A percentile compares a stretch with the other conserved stretches of the same genome.
phyloP scores from a whole-genome alignment of 2,797 vertebrate species.

The Tympanoctomys barrerae region DNA sequence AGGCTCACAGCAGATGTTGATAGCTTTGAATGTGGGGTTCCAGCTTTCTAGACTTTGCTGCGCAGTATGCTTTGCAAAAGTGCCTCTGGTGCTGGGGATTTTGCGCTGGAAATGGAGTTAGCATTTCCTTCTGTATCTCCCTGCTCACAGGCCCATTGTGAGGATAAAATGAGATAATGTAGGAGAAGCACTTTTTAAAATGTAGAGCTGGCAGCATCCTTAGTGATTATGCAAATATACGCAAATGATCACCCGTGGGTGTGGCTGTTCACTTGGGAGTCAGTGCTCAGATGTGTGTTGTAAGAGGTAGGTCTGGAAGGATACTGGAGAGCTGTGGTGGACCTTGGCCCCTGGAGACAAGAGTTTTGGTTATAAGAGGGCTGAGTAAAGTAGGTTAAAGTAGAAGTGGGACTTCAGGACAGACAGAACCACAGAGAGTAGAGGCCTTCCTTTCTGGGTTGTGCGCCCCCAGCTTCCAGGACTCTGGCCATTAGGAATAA shows the following conservation, averaged over 20 bases:
- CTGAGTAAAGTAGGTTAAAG: not conserved
- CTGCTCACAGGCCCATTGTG: conserved; percentile 59
- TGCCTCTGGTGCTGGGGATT: not conserved
- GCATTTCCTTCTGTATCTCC: not conserved
- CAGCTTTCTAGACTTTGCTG: not conserved
- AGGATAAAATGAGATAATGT: conserved; percentile 72
- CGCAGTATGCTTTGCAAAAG: not conserved
- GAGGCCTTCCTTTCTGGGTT: not conserved
- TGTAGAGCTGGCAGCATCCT: conserved; percentile 70
- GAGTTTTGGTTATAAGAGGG: not conserved
- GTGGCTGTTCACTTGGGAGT: conserved; percentile 73
- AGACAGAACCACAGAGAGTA: not conserved
- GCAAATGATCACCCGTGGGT: conserved; percentile 70
- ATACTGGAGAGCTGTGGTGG: not conserved
- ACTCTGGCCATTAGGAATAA: not conserved
- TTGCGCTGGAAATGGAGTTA: conserved; percentile 10
- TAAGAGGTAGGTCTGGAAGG: conserved; percentile 3
- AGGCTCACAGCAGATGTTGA: not conserved
- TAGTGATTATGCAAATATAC: conserved; percentile 66
- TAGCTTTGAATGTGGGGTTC: conserved; percentile 21
- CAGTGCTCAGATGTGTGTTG: conserved; percentile 14
- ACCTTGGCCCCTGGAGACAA: not conserved
- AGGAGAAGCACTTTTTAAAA: conserved; percentile 67
- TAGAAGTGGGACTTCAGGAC: not conserved
- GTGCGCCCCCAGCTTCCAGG: not conserved